These are phyloP conservation scores for Hyppa rectilinea DNA, from an alignment of 2,888 invertebrate genomes.

Conservation along the genomic window DNA sequence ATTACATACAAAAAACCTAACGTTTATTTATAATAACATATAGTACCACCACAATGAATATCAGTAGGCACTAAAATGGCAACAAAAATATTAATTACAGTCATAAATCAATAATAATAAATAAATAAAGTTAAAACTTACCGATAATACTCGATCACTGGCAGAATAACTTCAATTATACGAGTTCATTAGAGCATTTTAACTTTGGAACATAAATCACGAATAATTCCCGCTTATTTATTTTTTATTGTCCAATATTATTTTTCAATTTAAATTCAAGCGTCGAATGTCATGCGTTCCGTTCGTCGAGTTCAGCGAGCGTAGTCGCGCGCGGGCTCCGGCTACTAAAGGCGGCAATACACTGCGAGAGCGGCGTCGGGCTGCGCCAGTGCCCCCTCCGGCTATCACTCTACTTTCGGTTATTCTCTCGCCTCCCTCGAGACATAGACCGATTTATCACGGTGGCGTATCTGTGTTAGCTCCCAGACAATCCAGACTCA, in stretches of 20 bases:
- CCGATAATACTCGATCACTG: slow-evolving; percentile 68
- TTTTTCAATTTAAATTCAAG: slow-evolving; percentile 58
- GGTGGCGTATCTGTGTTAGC: slow-evolving; percentile 76
- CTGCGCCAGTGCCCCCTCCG: slow-evolving; percentile 83
- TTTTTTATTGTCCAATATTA: slow-evolving; percentile 52
- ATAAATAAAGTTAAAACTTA: slow-evolving; percentile 66
- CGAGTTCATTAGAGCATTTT: slow-evolving; percentile 72
- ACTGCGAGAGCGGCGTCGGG: slow-evolving; percentile 79
- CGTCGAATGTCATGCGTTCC: slow-evolving; percentile 66
- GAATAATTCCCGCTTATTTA: slow-evolving; percentile 64
- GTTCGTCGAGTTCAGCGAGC: slow-evolving; percentile 61
- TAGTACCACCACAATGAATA: not conserved
- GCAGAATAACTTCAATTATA: slow-evolving; percentile 65
- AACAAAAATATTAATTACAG: not conserved
- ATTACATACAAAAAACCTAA: too few species aligned
- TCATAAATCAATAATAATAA: slow-evolving; percentile 11
- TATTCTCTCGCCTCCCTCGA: slow-evolving; percentile 84
- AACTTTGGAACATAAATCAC: slow-evolving; percentile 67
- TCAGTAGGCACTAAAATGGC: too few species aligned
- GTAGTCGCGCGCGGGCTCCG: slow-evolving; percentile 79
- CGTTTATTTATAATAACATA: not conserved
- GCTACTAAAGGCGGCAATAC: slow-evolving; percentile 82
- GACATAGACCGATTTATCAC: slow-evolving; percentile 86
- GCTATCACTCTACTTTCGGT: slow-evolving; percentile 88
- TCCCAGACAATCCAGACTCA: slow-evolving; percentile 76